Evolutionary conservation across 1,140 invertebrate species (phyloP), one percentile per base, ranked within the genome.

Genomic region (Drosophila nigromelanica): DNA sequence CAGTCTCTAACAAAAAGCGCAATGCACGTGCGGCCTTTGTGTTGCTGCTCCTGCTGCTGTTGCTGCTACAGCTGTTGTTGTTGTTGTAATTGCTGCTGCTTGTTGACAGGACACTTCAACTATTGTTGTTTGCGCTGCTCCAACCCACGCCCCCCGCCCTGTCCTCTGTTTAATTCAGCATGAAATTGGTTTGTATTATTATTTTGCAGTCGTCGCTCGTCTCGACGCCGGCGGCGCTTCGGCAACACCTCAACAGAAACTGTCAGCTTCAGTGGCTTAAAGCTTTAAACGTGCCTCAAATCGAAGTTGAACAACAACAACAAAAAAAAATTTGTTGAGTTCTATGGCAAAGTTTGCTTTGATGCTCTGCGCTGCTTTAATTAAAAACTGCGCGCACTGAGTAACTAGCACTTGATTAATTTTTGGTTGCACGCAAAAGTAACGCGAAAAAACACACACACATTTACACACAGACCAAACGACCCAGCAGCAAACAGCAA

Each of bases 171-270:
- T 80, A 89, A 89, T 89, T 89, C 83, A 89, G 83, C 83, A 89
- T 89, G 83, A 89, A 89, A 89, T 89, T 89, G 83, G 83, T 89
- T 89, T 89, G 83, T 83, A 89, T 87, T 87, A 83, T 89, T 81
- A 89, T 87, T 87, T 87, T 54, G 68, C 83, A 85, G 69, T 85
- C 69, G 61, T 50, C 72, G 60, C 30, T 64, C 55, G 70, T 68
- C 59, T 72, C 51, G 24, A 30, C 8, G 78, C 82, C 82, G 11
- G 33, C 37, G 82, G 82, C 69, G 48, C 42, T 73, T 48, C 10
- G 55, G 40, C 58, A 79, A 87, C 82, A 87, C 82, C 78, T 87
- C 52, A 70, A 75, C 69, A 62, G 24, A 15, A 43, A 55, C 43
- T 70, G 66, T 70, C 66, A 55, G 56, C 33, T 43, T 2, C 42